Evolutionary conservation across 2,113 vertebrate genomes (phyloP), one percentile per base, ranked within the genome.

Genomic region (Pheucticus melanocephalus): DNA sequence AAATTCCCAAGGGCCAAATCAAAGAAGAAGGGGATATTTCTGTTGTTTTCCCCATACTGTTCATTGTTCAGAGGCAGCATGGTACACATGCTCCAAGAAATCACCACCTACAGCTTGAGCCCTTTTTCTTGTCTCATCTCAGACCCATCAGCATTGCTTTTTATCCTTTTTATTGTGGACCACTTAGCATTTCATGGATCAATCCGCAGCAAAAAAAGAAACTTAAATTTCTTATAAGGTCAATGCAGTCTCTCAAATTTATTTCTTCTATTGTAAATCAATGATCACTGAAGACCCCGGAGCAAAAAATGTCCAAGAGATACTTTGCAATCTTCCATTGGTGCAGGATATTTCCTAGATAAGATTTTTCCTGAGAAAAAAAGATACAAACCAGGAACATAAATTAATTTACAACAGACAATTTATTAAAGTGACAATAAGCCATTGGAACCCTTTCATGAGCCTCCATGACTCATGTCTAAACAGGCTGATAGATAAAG

Each of bases 21-120:
- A 72, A 68, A 84, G 50, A 56, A 78, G 33, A 71, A 47, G 12
- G 11, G 8, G 23, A 19, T 0, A 0, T 47, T 91, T 79, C 40
- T 0, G 0, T 18, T 65, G 12, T 56, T 92, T 86, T 68, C 35
- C 51, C 44, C 40, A 25, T 56, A 4, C 9, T 31, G 12, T 54
- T 89, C 19, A 13, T 45, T 69, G 33, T 56, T 17, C 23, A 60
- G n/a, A 76, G 48, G 28, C 24, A 71, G 9, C n/a, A 20, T n/a
- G 1, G 0, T 75, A 54, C 0, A 0, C 35, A 37, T 47, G 28
- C 31, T 70, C 80, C 28, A 15, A 47, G 30, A 47, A 64, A 23
- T 63, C 60, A 53, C 37, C 56, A 88, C 8, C 22, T 60, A 21
- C 10, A 27, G 6, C 16, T 33, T 42, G 10, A 83, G n/a, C 4